Conservation (phyloP, 37 sponge, comb jelly and placozoan genomes). For the Aplysina aerophoba region DNA sequence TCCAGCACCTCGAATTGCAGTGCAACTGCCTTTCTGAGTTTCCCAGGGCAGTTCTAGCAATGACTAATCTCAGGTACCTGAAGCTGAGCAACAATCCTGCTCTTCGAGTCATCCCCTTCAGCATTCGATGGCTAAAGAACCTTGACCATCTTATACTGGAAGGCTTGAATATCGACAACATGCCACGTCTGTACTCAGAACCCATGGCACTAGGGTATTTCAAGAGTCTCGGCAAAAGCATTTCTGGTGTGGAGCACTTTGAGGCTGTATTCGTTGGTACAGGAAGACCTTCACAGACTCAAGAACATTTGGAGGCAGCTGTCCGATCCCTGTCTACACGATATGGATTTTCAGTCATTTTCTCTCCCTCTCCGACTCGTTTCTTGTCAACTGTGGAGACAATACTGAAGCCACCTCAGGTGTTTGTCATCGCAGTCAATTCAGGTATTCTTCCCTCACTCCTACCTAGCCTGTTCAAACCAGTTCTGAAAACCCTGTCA, state of each 20-base stretch:
- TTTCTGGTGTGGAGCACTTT: background rate
- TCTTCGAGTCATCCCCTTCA: conserved; percentile 8
- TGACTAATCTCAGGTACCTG: background rate
- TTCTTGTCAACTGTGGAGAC: conserved; percentile 27
- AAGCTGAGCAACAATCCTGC: conserved; percentile 12
- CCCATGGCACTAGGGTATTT: background rate
- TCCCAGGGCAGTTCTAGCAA: background rate
- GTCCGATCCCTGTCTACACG: background rate
- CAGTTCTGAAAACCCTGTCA: conserved; percentile 12
- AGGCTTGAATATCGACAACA: background rate
- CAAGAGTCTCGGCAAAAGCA: background rate
- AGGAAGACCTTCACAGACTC: background rate
- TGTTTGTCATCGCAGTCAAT: background rate
- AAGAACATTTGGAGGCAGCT: background rate
- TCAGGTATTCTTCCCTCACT: background rate
- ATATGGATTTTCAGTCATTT: conserved; percentile 9
- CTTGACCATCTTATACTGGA: conserved; percentile 8
- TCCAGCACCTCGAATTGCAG: conserved; percentile 6
- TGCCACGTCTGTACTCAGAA: background rate
- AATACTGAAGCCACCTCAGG: conserved; percentile 19
- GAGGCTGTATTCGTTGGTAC: conserved; percentile 21
- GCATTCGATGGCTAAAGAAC: background rate
- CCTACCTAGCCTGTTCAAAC: background rate
- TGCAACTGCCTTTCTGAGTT: background rate
- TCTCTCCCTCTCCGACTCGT: background rate